Evolutionary conservation across 2,888 invertebrate species (phyloP).

Genomic region (Busseola fusca): DNA sequence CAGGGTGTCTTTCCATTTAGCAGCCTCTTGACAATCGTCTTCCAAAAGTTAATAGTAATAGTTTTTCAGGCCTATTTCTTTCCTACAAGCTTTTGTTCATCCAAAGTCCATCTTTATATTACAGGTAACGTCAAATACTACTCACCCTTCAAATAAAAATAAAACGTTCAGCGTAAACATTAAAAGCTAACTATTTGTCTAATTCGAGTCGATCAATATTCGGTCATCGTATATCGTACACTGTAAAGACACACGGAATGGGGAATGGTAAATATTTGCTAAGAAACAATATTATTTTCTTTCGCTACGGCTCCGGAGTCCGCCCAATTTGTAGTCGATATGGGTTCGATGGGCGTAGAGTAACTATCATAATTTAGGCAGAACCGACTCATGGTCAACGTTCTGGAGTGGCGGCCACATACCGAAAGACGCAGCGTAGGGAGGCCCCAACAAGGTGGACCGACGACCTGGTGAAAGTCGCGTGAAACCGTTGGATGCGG

Average conservation of each 20-base stretch:
- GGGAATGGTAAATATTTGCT: slow-evolving; percentile 86
- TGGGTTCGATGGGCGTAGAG: slow-evolving; percentile 79
- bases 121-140: neutral
- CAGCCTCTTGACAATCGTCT: neutral
- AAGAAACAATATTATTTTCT: slow-evolving; percentile 89
- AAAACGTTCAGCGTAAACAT: slow-evolving; percentile 29
- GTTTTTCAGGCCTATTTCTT: neutral
- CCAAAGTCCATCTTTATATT: neutral
- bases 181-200: slow-evolving; percentile 48
- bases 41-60: too few species aligned
- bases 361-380: slow-evolving; percentile 62
- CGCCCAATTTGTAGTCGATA: slow-evolving; percentile 87
- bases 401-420: too few species aligned
- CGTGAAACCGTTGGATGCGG: too few species aligned
- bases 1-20: neutral
- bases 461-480: too few species aligned
- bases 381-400: too few species aligned
- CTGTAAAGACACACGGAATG: slow-evolving; percentile 78
- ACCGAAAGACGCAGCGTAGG: too few species aligned
- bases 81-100: neutral
- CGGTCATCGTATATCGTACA: slow-evolving; percentile 61
- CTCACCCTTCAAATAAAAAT: slow-evolving; percentile 3
- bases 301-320: slow-evolving; percentile 75
- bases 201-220: slow-evolving; percentile 65
- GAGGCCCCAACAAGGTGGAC: too few species aligned